Base-by-base conservation (phyloP, 2,888 invertebrate genomes). In the Drosophila putrida region DNA sequence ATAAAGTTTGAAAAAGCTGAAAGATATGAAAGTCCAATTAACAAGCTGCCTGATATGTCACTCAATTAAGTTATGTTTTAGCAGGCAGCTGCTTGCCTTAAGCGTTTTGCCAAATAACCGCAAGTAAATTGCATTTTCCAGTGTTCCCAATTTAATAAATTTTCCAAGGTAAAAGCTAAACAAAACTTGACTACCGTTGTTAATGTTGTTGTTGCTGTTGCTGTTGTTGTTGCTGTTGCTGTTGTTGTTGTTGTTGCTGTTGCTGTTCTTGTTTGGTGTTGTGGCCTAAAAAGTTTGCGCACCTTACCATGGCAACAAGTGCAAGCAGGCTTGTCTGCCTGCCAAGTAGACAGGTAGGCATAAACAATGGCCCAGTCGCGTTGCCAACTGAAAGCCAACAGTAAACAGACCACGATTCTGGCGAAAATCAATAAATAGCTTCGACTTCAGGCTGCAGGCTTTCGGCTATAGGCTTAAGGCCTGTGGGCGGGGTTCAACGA, bases 291-390 rank as follows among this genome's bases (percentile, higher is more conserved):
- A 70, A 67, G 64, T 73, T 72, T 68, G 68, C 83, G 86, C 88
- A 83, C 75, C 70, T 85, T 85, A 55, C 81, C 86, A 85, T 85
- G 88, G 88, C 82, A 88, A 83, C 83, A 85, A 88, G 86, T 85
- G 85, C 86, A 77, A 71, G 70, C 71, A 25, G 15, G 43, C 38
- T 41, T 36, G 67, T 13, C 44, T 25, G 60, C 33, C 44, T 25
- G 60, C 33, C 60, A 20, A 33, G n/a, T 25, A 20, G 61, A 6
- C 49, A 44, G 67, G 27, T 27, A 31, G 64, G 60, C 69, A 69
- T 60, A 71, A 64, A 64, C 72, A 69, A 57, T 65, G 54, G 44
- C 73, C 70, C 62, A 63, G 64, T 77, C 74, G 77, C 71, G 79
- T 85, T 85, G 82, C 80, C 83, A 83, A 83, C 86, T 69, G 74